phyloP scores from a whole-genome alignment of 2,888 invertebrate species.

The Yponomeuta plumbellus region DNA sequence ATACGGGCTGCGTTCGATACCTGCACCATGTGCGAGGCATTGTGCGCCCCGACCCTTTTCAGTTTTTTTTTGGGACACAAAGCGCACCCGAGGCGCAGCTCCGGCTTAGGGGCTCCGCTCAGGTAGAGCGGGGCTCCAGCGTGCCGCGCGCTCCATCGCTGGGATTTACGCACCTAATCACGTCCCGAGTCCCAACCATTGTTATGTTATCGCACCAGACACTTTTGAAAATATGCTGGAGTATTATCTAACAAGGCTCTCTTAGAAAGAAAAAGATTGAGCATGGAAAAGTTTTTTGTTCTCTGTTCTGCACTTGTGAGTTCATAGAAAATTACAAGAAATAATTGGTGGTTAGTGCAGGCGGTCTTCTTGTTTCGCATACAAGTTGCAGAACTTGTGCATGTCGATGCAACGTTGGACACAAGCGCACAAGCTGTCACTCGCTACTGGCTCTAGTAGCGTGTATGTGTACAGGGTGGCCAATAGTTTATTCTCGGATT shows the following conservation, averaged over 20 bases:
- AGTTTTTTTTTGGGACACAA: constrained; percentile 65
- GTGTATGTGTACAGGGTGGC: not conserved
- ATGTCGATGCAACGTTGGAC: not conserved
- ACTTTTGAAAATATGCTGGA: not conserved
- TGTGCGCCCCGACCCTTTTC: constrained; percentile 64
- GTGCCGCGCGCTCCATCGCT: constrained; percentile 21
- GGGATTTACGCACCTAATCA: constrained; percentile 44
- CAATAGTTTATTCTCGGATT: too few relatives aligned
- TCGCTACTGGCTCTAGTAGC: not conserved
- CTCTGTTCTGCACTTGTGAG: not conserved
- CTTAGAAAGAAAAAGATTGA: not conserved
- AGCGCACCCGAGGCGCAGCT: constrained; percentile 55
- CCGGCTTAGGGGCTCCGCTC: constrained; percentile 41
- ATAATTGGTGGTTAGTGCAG: not conserved
- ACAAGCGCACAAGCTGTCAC: not conserved
- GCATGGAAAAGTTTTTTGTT: not conserved
- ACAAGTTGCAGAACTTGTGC: not conserved
- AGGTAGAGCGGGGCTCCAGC: constrained; percentile 57
- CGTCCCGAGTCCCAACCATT: constrained; percentile 30
- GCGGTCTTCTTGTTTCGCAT: not conserved
- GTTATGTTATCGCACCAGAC: not conserved
- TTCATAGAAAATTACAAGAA: too few relatives aligned
- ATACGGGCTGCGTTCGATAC: constrained; percentile 29
- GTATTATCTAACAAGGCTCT: not conserved
- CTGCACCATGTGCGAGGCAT: constrained; percentile 30